A percentile compares a stretch with the other conserved stretches of the same genome.
phyloP scores from a whole-genome alignment of 2,113 vertebrate species.

The Sinocyclocheilus anophthalmus region DNA sequence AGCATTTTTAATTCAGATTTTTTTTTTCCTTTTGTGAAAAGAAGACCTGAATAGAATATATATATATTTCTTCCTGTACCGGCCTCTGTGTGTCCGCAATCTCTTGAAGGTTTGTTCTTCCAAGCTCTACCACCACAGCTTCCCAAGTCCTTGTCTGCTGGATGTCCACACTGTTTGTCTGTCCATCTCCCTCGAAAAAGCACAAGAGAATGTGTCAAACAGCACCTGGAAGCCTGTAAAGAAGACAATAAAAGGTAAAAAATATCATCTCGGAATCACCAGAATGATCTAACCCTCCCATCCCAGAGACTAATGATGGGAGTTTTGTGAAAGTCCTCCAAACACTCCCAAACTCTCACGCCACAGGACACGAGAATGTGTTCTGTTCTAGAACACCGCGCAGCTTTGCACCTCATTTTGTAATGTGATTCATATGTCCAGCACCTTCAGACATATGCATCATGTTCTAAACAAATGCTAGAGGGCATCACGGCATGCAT shows the following conservation, averaged over 20 bases:
- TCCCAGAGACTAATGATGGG: slow-evolving; percentile 44
- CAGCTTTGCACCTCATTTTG: slow-evolving; percentile 40
- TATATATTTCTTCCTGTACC: slow-evolving; percentile 72
- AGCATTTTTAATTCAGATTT: slow-evolving; percentile 70
- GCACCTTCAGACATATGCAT: slow-evolving; percentile 33
- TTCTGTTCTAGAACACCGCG: slow-evolving; percentile 7
- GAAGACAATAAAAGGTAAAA: slow-evolving; percentile 51
- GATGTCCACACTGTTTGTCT: slow-evolving; percentile 46
- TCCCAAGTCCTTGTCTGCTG: slow-evolving; percentile 63
- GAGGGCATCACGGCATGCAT: slow-evolving; percentile 46
- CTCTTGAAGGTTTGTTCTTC: slow-evolving; percentile 68
- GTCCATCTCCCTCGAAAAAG: slow-evolving; percentile 47
- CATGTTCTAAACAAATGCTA: slow-evolving; percentile 28
- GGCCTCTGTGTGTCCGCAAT: slow-evolving; percentile 74
- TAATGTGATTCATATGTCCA: slow-evolving; percentile 27
- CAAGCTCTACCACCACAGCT: slow-evolving; percentile 70
- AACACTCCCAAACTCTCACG: neutral
- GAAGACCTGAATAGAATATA: slow-evolving; percentile 57
- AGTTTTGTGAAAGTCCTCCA: neutral
- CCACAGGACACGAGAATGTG: slow-evolving; percentile 14
- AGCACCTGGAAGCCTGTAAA: slow-evolving; percentile 53
- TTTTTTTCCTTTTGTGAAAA: slow-evolving; percentile 71
- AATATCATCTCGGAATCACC: too few relatives aligned
- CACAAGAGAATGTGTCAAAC: slow-evolving; percentile 63
- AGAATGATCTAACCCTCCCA: slow-evolving; percentile 22